These are phyloP conservation scores for Eledona agricola DNA, from an alignment of 2,888 invertebrate species.

Conservation along the genomic window DNA sequence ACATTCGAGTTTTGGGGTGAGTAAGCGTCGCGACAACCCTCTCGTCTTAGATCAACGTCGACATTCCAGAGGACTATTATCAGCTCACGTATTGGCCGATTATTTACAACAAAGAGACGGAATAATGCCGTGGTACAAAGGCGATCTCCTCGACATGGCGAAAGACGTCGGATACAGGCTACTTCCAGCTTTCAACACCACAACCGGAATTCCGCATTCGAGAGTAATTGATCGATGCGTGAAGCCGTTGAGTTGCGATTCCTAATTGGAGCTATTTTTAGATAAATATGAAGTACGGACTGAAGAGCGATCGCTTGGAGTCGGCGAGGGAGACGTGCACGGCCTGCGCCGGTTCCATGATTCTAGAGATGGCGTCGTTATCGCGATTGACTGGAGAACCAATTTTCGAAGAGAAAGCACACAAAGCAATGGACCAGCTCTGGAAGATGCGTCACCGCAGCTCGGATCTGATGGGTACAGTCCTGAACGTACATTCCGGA, in stretches of 20 bases:
- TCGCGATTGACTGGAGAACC: conserved; percentile 92
- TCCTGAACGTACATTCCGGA: conserved; percentile 96
- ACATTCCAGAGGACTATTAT: conserved; percentile 80
- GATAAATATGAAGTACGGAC: conserved; percentile 84
- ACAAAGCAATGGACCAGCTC: conserved; percentile 94
- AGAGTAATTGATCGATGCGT: conserved; percentile 68
- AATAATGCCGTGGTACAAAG: conserved; percentile 83
- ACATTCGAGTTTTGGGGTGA: conserved; percentile 96
- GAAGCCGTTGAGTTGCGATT: too few relatives aligned
- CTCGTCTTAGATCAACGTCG: conserved; percentile 1
- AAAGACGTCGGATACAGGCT: conserved; percentile 91
- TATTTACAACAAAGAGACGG: conserved; percentile 80
- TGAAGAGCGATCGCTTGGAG: conserved; percentile 77
- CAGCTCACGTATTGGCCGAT: conserved; percentile 89
- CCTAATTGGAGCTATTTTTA: conserved; percentile 51
- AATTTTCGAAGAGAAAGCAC: conserved; percentile 93
- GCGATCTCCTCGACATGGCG: conserved; percentile 88
- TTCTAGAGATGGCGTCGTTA: conserved; percentile 96
- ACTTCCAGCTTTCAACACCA: conserved; percentile 97
- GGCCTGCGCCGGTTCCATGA: conserved; percentile 98
- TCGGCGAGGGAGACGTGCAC: conserved; percentile 93
- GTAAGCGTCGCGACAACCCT: conserved; percentile 43
- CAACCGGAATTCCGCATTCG: conserved; percentile 97
- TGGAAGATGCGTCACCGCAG: conserved; percentile 93
- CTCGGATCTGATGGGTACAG: conserved; percentile 95